phyloP scores from a whole-genome alignment of 2,113 vertebrate species.

The Taxidea taxus region DNA sequence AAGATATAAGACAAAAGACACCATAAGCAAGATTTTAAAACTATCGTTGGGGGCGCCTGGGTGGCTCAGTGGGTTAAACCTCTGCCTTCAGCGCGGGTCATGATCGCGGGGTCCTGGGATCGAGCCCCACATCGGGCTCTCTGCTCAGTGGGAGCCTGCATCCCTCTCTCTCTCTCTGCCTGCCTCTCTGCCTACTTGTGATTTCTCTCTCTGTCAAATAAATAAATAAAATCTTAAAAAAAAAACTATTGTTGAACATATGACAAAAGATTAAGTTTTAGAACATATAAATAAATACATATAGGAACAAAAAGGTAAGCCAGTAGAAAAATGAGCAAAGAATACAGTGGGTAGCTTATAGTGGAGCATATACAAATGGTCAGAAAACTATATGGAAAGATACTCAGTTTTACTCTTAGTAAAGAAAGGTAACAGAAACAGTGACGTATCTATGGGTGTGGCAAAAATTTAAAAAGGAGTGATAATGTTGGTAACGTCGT shows the following conservation, averaged over 20 bases:
- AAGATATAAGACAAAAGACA: not conserved
- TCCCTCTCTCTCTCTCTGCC: no score
- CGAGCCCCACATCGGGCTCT: no score
- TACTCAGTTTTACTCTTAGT: not conserved
- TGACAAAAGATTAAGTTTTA: not conserved
- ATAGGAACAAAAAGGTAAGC: not conserved
- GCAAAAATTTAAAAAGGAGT: not conserved
- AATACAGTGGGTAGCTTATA: not conserved
- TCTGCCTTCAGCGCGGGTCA: no score
- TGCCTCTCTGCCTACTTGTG: no score
- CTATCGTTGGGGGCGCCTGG: no score
- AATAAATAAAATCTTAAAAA: no score
- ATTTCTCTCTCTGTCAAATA: no score
- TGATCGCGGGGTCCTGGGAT: no score
- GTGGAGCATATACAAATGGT: not conserved
- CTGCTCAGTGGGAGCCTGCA: no score
- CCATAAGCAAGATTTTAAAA: not conserved
- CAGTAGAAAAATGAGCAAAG: not conserved
- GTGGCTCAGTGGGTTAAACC: no score
- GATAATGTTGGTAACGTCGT: not conserved
- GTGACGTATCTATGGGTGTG: not conserved
- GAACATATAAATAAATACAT: not conserved
- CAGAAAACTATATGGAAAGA: constrained; percentile 20
- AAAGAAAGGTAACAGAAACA: constrained; percentile 17
- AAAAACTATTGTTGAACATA: not conserved